Evolutionary conservation across 2,797 vertebrate species (phyloP), one percentile per base, ranked within the genome.

Genomic region (Etheostoma perlongum): DNA sequence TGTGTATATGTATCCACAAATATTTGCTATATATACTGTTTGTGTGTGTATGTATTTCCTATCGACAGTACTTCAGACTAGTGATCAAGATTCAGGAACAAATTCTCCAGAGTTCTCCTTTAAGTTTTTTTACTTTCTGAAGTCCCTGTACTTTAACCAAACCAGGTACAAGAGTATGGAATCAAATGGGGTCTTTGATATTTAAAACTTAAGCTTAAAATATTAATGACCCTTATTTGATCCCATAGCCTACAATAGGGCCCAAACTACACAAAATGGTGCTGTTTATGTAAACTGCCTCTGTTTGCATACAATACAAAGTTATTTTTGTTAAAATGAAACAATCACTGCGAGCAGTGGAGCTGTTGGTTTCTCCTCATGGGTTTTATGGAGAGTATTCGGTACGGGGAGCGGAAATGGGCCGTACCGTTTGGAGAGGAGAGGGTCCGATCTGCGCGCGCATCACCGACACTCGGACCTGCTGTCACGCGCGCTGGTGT

Each of bases 361-460:
- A 27, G 2, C 5, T 27, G 51, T 2, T 21, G 5, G 18, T 5
- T 14, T 30, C 55, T 10, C 42, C 27, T 46, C 2, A 1, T 6
- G 40, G 40, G 5, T 19, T 40, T 21, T 4, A 7, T 12, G 8
- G 3, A 21, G n/a, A 25, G 72, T 15, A 65, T 13, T 10, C 14
- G 25, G 42, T 55, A 5, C 33, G 54, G 33, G 65, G 49, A 64
- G 6, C 72, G 73, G 78, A 85, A 86, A 68, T 78, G 72, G 82
- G 86, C 75, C 18, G 89, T 25, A 14, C 78, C 16, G 40, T n/a
- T 0, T 0, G 40, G 47, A 13, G 5, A 47, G 40, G 9, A 5
- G n/a, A 52, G 33, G 13, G 54, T 78, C 54, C 48, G 14, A 8
- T 25, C 5, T 47, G 67, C 71, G 67, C 73, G 23, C 27, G 82